Evolutionary conservation across 2,797 vertebrate species (phyloP), one percentile per base, ranked within the genome.

Genomic region (Pteropus rufus): DNA sequence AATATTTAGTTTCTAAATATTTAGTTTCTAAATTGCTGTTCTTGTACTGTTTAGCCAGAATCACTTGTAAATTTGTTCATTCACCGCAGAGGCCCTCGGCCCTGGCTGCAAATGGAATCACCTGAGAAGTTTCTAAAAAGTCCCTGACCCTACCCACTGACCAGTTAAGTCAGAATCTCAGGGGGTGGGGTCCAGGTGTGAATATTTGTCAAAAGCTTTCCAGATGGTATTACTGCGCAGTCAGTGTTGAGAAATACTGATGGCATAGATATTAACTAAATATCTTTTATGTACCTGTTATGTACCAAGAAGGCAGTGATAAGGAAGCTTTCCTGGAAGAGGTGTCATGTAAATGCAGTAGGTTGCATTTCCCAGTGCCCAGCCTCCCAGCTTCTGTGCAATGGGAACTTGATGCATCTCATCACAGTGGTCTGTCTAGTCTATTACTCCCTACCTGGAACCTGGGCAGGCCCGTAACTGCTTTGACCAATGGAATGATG

Each of bases 1-100:
- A 77, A 46, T 91, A 76, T 81, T 93, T 90, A 44, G 81, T 91
- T 65, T 91, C 81, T 65, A 91, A 91, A 86, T 86, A 77, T 86
- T 94, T 72, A 15, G 58, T 75, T 52, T 44, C 60, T 67, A 52
- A 91, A 49, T 64, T 56, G 36, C 54, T 64, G 24, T 29, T 69
- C 76, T 87, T 49, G 36, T 21, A 5, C 19, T 29, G 6, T 56
- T 87, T 44, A 19, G 75, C 54, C 76, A 64, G 69, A 73, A 21
- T 81, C 65, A 24, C 65, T 73, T 36, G 56, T 58, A 41, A 75
- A 24, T 60, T 26, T 76, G 65, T 54, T 64, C 46, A 5, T 36
- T 93, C 5, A 14, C 58, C 60, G 5, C 24, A 2, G 7, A 16
- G 14, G 15, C 36, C 49, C 44, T 34, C 7, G 0, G 54, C 70